Percentiles rank a stretch among this genome's conserved stretches.
Conservation (phyloP, 2,888 invertebrate species). For the Apamea anceps region DNA sequence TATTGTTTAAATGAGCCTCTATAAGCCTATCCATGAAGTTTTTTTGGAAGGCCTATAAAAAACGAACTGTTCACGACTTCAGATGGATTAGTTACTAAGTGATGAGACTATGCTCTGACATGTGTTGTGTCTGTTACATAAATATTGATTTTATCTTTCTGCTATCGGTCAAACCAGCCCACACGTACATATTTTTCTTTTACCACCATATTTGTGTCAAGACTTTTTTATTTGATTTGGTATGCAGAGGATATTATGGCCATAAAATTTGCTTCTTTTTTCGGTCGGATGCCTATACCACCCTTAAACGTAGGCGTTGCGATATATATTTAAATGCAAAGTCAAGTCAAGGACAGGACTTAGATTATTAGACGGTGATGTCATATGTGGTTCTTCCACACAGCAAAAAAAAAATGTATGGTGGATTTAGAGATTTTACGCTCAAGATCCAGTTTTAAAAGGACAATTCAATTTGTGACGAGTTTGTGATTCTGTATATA, state of each 20-base stretch:
- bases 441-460: too few species aligned
- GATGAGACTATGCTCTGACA: conserved; percentile 7
- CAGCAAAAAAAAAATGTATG: background rate
- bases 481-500: background rate
- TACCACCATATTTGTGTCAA: conserved; percentile 8
- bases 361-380: conserved; percentile 67
- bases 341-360: conserved; percentile 45
- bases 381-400: conserved; percentile 49
- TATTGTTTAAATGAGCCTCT: conserved; percentile 41
- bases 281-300: background rate
- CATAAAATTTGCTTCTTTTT: conserved; percentile 14
- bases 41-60: background rate
- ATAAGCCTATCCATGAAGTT: background rate
- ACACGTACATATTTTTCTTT: conserved; percentile 14
- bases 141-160: conserved; percentile 29
- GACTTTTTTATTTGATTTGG: background rate
- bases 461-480: background rate
- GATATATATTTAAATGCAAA: conserved; percentile 30
- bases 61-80: background rate
- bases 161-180: conserved; percentile 35
- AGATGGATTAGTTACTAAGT: conserved; percentile 19
- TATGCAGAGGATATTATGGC: background rate
- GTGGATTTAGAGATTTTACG: conserved; percentile 20
- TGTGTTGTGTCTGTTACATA: conserved; percentile 18
- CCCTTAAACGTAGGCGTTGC: conserved; percentile 13